Conservation (phyloP, 1,140 invertebrate species). For the Monochamus saltuarius region DNA sequence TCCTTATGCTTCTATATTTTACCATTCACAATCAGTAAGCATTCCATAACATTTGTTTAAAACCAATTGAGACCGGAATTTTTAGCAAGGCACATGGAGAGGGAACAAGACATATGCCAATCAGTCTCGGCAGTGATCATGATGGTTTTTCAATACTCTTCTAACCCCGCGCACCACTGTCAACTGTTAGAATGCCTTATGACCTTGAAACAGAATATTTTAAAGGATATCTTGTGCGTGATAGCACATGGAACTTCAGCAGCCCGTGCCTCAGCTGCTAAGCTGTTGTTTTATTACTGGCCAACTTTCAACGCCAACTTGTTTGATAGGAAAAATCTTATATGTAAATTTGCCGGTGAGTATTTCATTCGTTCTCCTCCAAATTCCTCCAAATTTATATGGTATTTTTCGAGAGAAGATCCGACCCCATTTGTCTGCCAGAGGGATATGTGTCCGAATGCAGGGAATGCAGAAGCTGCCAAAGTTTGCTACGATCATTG, state of each 20-base stretch:
- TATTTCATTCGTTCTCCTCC: background rate
- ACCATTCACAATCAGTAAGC: constrained; percentile 93
- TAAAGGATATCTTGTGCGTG: constrained; percentile 92
- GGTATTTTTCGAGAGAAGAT: constrained; percentile 47
- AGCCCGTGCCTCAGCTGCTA: constrained; percentile 88
- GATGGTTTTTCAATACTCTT: constrained; percentile 96
- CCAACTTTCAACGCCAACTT: constrained; percentile 95
- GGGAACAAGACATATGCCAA: constrained; percentile 83
- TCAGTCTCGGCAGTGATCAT: constrained; percentile 94
- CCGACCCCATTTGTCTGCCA: constrained; percentile 80
- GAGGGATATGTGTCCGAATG: constrained; percentile 80
- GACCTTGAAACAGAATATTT: constrained; percentile 84
- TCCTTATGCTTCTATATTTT: constrained; percentile 94
- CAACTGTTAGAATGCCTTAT: constrained; percentile 93
- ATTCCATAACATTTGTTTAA: constrained; percentile 8
- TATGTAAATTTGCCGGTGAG: constrained; percentile 88
- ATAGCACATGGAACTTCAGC: constrained; percentile 95
- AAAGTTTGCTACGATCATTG: constrained; percentile 90
- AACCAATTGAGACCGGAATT: constrained; percentile 14
- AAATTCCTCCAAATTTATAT: constrained; percentile 5
- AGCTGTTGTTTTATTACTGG: constrained; percentile 98
- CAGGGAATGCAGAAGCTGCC: constrained; percentile 80
- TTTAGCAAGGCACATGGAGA: constrained; percentile 67
- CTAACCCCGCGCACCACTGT: constrained; percentile 89
- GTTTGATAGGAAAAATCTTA: constrained; percentile 84